Conservation (phyloP, 2,888 invertebrate genomes). For the Eristalinus aeneus region DNA sequence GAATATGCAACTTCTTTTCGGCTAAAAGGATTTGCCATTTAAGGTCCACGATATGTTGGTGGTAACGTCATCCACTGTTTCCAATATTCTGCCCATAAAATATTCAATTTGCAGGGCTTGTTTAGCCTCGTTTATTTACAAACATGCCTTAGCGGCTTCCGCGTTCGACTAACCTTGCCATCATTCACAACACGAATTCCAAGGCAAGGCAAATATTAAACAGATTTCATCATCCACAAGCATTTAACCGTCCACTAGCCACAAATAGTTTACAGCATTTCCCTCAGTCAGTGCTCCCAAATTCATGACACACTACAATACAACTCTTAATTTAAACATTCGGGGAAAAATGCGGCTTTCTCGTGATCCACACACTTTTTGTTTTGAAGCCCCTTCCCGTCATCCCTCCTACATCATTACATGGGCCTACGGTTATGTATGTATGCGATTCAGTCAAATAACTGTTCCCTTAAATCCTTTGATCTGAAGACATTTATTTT, state of each 20-base stretch:
- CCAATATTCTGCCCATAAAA: background rate
- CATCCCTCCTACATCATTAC: background rate
- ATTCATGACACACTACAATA: constrained; percentile 18
- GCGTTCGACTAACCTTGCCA: constrained; percentile 2
- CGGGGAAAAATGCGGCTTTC: background rate
- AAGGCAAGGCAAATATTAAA: background rate
- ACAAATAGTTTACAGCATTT: constrained; percentile 5
- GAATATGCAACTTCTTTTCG: too few species aligned
- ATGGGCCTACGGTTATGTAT: background rate
- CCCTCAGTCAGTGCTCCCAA: background rate
- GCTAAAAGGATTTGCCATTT: too few species aligned
- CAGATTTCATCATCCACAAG: constrained; percentile 5
- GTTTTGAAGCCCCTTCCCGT: background rate
- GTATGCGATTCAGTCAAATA: background rate
- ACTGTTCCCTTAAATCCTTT: background rate
- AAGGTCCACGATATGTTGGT: background rate
- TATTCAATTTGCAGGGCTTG: background rate
- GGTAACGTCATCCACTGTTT: background rate
- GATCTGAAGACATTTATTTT: constrained; percentile 21
- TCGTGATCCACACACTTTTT: background rate
- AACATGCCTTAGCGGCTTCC: background rate
- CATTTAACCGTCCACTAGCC: background rate
- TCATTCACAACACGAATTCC: background rate
- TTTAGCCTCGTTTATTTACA: background rate
- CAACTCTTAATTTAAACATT: constrained; percentile 10